These are phyloP conservation scores for Lasioglossum morio DNA, from an alignment of 2,888 invertebrate species.

Conservation along the genomic window DNA sequence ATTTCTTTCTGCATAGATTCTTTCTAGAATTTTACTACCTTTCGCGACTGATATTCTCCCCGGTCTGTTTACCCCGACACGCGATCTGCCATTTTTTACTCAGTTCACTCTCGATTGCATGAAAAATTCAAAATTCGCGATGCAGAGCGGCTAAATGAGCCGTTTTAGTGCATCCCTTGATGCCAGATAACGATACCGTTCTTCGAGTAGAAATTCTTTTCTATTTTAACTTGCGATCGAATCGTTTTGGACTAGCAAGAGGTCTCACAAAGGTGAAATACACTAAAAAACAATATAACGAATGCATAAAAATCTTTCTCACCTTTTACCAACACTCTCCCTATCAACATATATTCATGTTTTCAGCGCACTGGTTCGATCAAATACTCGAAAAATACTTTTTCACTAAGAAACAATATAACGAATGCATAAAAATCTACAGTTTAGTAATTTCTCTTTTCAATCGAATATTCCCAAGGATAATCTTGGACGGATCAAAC, in stretches of 20 bases:
- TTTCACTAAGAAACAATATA: too few species aligned
- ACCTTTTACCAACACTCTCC: too few species aligned
- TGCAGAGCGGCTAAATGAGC: background rate
- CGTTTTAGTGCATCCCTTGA: background rate
- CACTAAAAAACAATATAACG: too few species aligned
- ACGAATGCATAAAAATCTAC: background rate
- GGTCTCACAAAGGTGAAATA: too few species aligned
- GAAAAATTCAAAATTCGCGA: background rate
- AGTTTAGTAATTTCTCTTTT: background rate
- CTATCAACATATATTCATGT: too few species aligned
- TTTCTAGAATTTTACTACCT: slow-evolving; percentile 10
- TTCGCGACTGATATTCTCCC: background rate
- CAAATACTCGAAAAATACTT: too few species aligned
- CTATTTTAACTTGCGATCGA: background rate
- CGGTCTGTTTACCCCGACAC: slow-evolving; percentile 2
- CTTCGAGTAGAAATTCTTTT: background rate
- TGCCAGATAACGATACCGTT: background rate
- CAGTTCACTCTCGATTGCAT: background rate
- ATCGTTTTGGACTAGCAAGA: background rate
- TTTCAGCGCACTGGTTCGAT: too few species aligned
- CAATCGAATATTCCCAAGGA: background rate
- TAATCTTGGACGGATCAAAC: background rate
- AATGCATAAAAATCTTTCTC: too few species aligned
- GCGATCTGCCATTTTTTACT: background rate
- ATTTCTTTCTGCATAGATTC: slow-evolving; percentile 42